phyloP scores from a whole-genome alignment of 2,113 vertebrate species.

The Gymnocephalus cernua region DNA sequence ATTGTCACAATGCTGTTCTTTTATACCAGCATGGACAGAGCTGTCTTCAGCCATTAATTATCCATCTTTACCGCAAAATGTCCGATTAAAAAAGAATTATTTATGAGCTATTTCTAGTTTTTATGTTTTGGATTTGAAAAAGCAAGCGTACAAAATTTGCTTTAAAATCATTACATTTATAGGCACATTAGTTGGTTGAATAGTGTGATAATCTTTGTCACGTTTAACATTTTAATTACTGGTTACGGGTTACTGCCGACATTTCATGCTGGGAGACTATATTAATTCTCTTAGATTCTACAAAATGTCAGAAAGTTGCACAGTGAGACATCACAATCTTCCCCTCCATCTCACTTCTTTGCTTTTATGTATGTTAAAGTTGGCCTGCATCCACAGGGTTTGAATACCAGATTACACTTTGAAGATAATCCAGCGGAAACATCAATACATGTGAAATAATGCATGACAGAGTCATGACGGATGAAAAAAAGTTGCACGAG shows the following conservation, averaged over 20 bases:
- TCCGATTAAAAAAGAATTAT: no score
- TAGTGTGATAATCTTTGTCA: neutral
- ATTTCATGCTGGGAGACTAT: neutral
- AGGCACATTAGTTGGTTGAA: neutral
- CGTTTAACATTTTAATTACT: slow-evolving; percentile 7
- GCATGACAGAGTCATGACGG: neutral
- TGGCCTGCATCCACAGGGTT: neutral
- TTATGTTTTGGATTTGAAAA: neutral
- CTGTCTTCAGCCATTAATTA: neutral
- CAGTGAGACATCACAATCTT: neutral
- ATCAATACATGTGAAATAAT: slow-evolving; percentile 12
- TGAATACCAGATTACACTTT: neutral
- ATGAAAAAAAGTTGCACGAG: slow-evolving; percentile 6
- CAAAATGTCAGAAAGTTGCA: neutral
- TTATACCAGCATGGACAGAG: neutral
- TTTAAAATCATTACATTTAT: neutral
- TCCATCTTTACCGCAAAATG: neutral
- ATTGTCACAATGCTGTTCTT: neutral
- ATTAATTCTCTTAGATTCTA: neutral
- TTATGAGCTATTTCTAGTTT: neutral
- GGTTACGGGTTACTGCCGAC: neutral
- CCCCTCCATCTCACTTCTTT: neutral
- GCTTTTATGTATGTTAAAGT: neutral
- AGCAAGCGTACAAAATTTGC: neutral
- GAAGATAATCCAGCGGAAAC: neutral